Base-by-base conservation (phyloP, 2,888 invertebrate genomes). In the Nezara viridula region DNA sequence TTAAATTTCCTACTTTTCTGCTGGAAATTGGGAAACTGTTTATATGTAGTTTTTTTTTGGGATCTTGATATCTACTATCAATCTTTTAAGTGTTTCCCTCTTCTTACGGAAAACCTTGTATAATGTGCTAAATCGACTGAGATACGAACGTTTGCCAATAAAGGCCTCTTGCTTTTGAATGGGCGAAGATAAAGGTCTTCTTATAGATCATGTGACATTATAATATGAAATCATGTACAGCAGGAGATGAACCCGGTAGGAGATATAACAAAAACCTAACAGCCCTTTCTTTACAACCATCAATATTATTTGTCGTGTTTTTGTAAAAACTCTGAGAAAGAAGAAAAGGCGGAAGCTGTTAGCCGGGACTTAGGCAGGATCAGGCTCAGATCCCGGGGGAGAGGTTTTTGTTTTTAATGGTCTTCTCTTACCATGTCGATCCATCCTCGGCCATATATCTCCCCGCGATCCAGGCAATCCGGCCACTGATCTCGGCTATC, bases 351-450 rank as follows among this genome's bases (percentile, higher is more conserved):
- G 66, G 66, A 73, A 73, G 81, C 44, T 81, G 81, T 81, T 81
- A 81, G 10, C 9, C n/a, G 5, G 40, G 81, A 47, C 81, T 81
- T 81, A 81, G 44, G 19, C 32, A 6, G 81, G 81, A 81, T 81
- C 81, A 81, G 81, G 81, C 4, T 44, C 12, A 44, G 37, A 81
- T 81, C 81, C 81, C 81, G n/a, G 6, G 44, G 44, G 44, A 40
- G 81, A 81, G 81, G n/a, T 81, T 81, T 81, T 81, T 81, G 81
- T 81, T 81, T 44, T 81, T 81, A 81, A 81, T 81, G 81, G 81
- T 81, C 44, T 47, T n/a, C 81, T 21, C 81, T 47, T 44, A 44
- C 81, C 44, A 47, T 47, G 81, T 81, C 81, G 44, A 40, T 44
- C 81, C 81, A 81, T 81, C 81, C 81, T 37, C 66, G 66, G 10